Conservation (phyloP, 2,113 vertebrate species). For the Lucifuga dentata region DNA sequence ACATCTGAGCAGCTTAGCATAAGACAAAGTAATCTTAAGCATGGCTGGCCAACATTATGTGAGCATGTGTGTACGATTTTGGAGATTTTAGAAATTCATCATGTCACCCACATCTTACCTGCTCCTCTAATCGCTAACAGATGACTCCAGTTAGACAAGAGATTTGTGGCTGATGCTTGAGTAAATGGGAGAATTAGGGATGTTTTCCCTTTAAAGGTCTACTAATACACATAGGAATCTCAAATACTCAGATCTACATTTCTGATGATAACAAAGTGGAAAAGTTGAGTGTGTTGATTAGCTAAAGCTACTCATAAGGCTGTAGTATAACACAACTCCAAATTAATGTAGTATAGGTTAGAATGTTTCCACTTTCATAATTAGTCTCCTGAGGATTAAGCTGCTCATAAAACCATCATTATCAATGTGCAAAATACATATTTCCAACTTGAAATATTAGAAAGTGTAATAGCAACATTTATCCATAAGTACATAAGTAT, state of each 20-base stretch:
- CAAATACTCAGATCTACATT: no score
- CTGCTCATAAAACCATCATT: neutral
- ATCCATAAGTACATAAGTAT: no score
- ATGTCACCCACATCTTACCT: constrained; percentile 7
- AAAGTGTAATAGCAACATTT: neutral
- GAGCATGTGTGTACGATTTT: constrained; percentile 32
- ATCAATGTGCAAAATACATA: neutral
- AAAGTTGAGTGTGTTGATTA: constrained; percentile 4
- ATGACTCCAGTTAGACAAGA: constrained; percentile 19
- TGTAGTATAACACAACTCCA: neutral
- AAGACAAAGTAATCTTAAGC: constrained; percentile 40
- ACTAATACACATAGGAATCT: no score
- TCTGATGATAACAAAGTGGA: constrained; percentile 10
- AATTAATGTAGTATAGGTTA: neutral
- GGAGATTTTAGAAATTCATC: constrained; percentile 26
- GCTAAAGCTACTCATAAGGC: constrained; percentile 22
- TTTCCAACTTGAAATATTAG: neutral
- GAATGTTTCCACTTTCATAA: neutral
- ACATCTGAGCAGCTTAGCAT: constrained; percentile 36
- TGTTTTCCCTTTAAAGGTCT: no score
- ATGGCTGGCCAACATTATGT: constrained; percentile 11
- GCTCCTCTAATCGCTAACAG: constrained; percentile 21
- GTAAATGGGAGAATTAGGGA: no score
- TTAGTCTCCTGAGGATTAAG: no score
- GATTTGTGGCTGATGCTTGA: no score